Evolutionary conservation across 2,113 vertebrate species (phyloP).

Genomic region (Percina caprodes): DNA sequence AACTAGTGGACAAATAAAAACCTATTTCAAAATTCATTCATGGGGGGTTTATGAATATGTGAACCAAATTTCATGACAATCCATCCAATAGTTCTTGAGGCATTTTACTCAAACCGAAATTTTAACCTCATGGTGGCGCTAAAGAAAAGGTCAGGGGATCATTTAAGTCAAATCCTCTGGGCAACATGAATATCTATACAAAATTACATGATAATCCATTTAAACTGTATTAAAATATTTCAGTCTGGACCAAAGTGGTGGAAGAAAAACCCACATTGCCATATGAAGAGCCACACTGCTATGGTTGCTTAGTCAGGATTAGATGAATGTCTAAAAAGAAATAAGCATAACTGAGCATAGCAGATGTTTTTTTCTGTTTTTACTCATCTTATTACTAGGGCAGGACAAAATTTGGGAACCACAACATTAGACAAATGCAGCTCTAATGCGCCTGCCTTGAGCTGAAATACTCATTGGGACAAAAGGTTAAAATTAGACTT

Average conservation of each 20-base stretch:
- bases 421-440: slow-evolving; percentile 9
- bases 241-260: background rate
- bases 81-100: too few relatives aligned
- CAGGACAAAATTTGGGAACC: background rate
- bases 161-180: background rate
- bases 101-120: too few relatives aligned
- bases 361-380: background rate
- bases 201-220: background rate
- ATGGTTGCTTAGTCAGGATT: background rate
- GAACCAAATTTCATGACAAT: too few relatives aligned
- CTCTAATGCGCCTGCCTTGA: slow-evolving; percentile 2
- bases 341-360: background rate
- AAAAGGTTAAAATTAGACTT: slow-evolving; percentile 44
- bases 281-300: background rate
- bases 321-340: background rate
- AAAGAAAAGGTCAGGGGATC: too few relatives aligned
- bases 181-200: background rate
- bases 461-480: slow-evolving; percentile 20
- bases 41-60: too few relatives aligned
- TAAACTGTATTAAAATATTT: background rate
- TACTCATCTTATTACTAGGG: background rate
- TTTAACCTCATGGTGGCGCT: too few relatives aligned
- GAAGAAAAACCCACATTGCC: background rate
- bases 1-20: too few relatives aligned
- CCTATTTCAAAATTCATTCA: too few relatives aligned